Evolutionary conservation across 2,113 vertebrate species (phyloP).

Genomic region (chimpanzee (Pan troglodytes)): NHGRI_mPanTro3-v2.1_pri NC_072401.2:135846501-135847000

Average conservation of each 20-base stretch:
- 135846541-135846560: conserved; percentile 68
- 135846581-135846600: conserved; percentile 68
- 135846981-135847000: neutral
- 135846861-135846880: conserved; percentile 11
- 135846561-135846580: conserved; percentile 70
- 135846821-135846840: neutral
- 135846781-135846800: neutral
- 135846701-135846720: neutral
- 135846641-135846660: conserved; percentile 33
- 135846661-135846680: neutral
- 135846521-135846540: conserved; percentile 66
- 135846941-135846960: neutral
- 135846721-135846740: neutral
- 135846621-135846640: conserved; percentile 22
- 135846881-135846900: neutral
- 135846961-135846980: neutral
- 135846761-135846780: neutral
- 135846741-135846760: neutral
- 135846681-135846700: neutral
- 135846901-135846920: neutral
- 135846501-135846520: conserved; percentile 61
- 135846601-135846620: conserved; percentile 46
- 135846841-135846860: neutral
- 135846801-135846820: neutral
- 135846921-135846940: neutral